phyloP scores from a whole-genome alignment of 1,140 invertebrate genomes.

The Formica exsecta region DNA sequence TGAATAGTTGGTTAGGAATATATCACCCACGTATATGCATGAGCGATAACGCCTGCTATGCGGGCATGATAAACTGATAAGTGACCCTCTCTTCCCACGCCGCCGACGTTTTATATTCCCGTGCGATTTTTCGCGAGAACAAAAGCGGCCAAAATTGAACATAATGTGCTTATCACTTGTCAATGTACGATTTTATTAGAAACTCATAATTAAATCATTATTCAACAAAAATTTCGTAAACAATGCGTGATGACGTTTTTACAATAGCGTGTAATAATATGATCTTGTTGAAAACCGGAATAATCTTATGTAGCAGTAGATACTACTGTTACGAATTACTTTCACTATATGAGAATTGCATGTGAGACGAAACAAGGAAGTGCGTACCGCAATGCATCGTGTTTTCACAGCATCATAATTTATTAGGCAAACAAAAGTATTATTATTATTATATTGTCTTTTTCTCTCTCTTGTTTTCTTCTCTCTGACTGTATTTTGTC shows the following conservation, averaged over 20 bases:
- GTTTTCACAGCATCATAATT: conserved; percentile 20
- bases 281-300: conserved; percentile 25
- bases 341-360: conserved; percentile 28
- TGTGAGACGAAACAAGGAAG: conserved; percentile 15
- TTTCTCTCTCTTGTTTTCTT: too few species aligned
- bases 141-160: conserved; percentile 30
- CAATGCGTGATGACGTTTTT: neutral
- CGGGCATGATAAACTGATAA: conserved; percentile 79
- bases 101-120: conserved; percentile 47
- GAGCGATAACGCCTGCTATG: conserved; percentile 74
- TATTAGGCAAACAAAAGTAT: conserved; percentile 17
- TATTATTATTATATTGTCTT: neutral
- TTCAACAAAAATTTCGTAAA: neutral
- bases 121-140: conserved; percentile 40
- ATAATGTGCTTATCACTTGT: conserved; percentile 3
- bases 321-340: conserved; percentile 31
- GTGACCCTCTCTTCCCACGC: conserved; percentile 75
- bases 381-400: neutral
- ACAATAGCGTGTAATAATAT: neutral
- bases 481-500: neutral
- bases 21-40: conserved; percentile 74
- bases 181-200: neutral
- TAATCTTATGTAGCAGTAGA: neutral
- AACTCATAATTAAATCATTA: neutral
- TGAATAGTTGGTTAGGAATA: conserved; percentile 75